Evolutionary conservation across 2,113 vertebrate species (phyloP), one percentile per base, ranked within the genome.

Genomic region (Camelus dromedarius): DNA sequence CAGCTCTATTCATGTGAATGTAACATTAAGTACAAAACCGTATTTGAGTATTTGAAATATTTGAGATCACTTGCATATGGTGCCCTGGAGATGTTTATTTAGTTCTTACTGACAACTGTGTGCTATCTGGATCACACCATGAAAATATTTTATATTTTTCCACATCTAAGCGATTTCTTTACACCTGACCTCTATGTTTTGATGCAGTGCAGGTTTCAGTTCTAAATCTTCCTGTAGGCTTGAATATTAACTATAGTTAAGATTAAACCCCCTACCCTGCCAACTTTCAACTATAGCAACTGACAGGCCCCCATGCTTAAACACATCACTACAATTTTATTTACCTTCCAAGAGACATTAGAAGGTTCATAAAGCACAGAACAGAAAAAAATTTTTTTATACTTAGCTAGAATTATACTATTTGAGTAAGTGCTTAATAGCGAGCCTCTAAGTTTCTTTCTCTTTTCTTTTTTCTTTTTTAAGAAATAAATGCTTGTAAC

Each of bases 401-500:
- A 69, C 56, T 46, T 89, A 50, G 50, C 87, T 75, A 48, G 32
- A 75, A 73, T 52, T 93, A 15, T 54, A 89, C 60, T 86, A 38
- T 14, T 48, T 15, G 67, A 85, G 6, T 83, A 94, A 76, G 24
- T 72, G 24, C 56, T 93, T 84, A 87, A 85, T 58, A 88, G 0
- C 88, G 48, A 90, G 8, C 24, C 83, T 88, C n/a, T 77, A 73
- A 56, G 30, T 72, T 42, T 42, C 38, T 42, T 42, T 42, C 38
- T 42, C 38, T 42, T 42, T 42, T 42, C 48, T 26, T 67, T 76
- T 96, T 89, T 85, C 80, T 93, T 89, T 64, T 60, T 56, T 28
- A 20, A 85, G 92, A 94, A 96, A 96, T 83, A 93, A 96, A 96
- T 69, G 32, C 91, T 75, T 93, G 76, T 81, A 91, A 94, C 95